Base-by-base conservation (phyloP, 2,797 vertebrate genomes). In the Halcyon chelicuti region DNA sequence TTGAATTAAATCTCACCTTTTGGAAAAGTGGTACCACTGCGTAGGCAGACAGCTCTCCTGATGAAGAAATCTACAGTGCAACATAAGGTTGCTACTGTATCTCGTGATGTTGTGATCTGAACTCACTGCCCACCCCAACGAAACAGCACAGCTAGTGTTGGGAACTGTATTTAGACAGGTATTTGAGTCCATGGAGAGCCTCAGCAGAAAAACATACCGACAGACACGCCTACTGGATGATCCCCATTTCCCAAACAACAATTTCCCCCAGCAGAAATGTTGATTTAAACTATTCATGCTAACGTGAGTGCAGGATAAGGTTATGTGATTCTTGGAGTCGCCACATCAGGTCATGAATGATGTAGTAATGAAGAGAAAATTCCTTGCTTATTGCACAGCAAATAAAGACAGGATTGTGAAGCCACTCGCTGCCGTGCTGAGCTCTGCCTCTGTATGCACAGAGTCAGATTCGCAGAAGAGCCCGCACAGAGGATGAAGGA, bases 301-400 rank as follows among this genome's bases (percentile, higher is more conserved):
- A 97, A 96, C 67, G 8, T 93, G 90, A 97, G 90, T 93, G 93
- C 46, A 96, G 95, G 94, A 95, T 95, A 97, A 97, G 94, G 94
- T 97, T 96, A 97, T 98, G 96, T 97, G 97, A 97, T 97, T 97
- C 94, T 98, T 98, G 97, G 97, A 97, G 94, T 93, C 31, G 8
- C 96, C 92, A 93, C 52, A 47, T 63, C 81, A 81, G 87, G 49
- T 86, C 94, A 58, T 90, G 95, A 98, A 97, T 96, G 97, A 97
- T 96, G 96, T 74, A 96, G 97, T 87, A 97, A 97, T 93, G 93
- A 96, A 95, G 96, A 97, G 84, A 94, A 94, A 96, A 96, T 94
- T 93, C 94, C 91, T 75, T 94, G 91, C 83, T 94, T 84, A 44
- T 88, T 96, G 85, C 94, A 85, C 12, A 54, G 71, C 94, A 94